Evolutionary conservation across 2,797 vertebrate genomes (phyloP), one percentile per base, ranked within the genome.

Genomic region (Siniperca undulata): DNA sequence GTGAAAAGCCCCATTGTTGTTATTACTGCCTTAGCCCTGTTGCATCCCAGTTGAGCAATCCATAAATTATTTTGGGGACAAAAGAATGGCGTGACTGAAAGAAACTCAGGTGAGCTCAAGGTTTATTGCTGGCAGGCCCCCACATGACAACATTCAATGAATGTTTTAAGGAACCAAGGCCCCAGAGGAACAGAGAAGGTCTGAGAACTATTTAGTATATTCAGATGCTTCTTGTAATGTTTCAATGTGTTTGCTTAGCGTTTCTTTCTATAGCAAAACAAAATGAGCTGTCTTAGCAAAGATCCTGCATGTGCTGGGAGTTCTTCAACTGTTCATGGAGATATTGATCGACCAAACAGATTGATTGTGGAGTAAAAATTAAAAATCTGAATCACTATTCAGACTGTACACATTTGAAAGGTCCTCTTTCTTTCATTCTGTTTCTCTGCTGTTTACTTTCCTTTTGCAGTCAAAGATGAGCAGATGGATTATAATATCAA

Each of bases 41-140:
- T 52, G 19, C 19, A 53, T n/a, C 36, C 27, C 19, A 20, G 77
- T 66, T 77, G 40, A 66, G 52, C 1, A 53, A 24, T 22, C 60
- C 19, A 71, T 86, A 34, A 80, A 82, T 82, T 50, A 75, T 83
- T 85, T 70, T 70, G 24, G 56, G 36, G 34, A 50, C 44, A 72
- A 80, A 65, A 60, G 42, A 66, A 73, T 76, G 53, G 20, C 11
- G 30, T 76, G 71, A 83, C 59, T 58, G 17, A 0, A 17, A 53
- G 24, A 46, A 69, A 62, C 9, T 42, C 27, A 72, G 73, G 56
- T 78, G 34, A 72, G 73, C 77, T 78, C 27, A 72, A 72, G 61
- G 34, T 50, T 83, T 60, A 76, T 55, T 74, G 74, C 58, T 80
- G 40, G 2, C 5, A 2, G 65, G 40, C 1, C 24, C 5, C n/a